Evolutionary conservation across 2,113 vertebrate genomes (phyloP), one percentile per base, ranked within the genome.

Genomic region (Meles meles): DNA sequence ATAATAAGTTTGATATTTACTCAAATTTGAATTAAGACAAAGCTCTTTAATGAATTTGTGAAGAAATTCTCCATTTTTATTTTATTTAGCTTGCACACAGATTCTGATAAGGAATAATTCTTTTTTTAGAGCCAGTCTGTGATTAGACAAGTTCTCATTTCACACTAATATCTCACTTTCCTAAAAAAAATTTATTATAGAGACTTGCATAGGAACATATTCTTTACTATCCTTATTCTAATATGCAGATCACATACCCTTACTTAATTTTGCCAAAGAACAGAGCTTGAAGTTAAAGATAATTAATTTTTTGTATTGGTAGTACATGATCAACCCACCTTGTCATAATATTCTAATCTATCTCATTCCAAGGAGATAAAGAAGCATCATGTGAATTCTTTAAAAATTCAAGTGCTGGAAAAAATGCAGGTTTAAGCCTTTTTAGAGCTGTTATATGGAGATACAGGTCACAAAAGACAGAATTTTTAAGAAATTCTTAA

Each of bases 41-140:
- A 83, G 23, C 67, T 94, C n/a, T 90, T 96, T 83, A 94, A 96
- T 97, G 59, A 94, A 74, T 93, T 81, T 96, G 31, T 96, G 57
- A 39, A 96, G 27, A 55, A 71, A 6, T 72, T 94, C 37, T 92
- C 7, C 29, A 69, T 74, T 95, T 96, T 92, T 27, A 88, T 97
- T 94, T 94, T 94, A 93, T 79, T 94, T 91, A 95, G 42, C 34
- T 85, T 95, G 49, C 49, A 96, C 21, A 93, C 27, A 93, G 37
- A 81, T 42, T 94, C 37, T 71, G 42, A 79, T 86, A 93, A 94
- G 85, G 57, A 96, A 87, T 88, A 47, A 52, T 93, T 88, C 31
- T 94, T 88, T 96, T 85, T 34, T 47, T 96, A 88, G 49, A 96
- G 6, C 92, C 74, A 82, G 18, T 69, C 39, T 82, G 3, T 90